Evolutionary conservation across 2,797 vertebrate genomes (phyloP), one percentile per base, ranked within the genome.

Genomic region (Neosilurus hyrtlii): DNA sequence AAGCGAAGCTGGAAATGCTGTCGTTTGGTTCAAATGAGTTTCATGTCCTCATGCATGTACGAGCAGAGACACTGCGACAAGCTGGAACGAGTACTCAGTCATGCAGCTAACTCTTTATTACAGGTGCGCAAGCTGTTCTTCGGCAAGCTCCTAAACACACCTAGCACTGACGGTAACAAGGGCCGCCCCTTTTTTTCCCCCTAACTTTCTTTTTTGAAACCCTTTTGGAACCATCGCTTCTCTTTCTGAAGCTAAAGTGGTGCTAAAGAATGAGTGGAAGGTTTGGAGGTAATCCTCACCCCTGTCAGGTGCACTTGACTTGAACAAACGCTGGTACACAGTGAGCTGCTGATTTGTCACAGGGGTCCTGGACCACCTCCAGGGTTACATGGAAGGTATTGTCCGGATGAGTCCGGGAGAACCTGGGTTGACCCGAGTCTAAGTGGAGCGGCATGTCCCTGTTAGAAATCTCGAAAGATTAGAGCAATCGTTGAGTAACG

Each of bases 261-360:
- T 2, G 24, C 43, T 20, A 3, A n/a, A 71, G 6, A 6, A 56
- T n/a, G 14, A 15, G 14, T 86, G 78, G 22, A 65, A 54, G 37
- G 78, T 61, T 86, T 70, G 85, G 84, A 87, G 88, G 89, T 89
- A 90, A 94, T 92, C 90, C 92, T 89, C 26, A 61, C 56, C 9
- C 37, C 62, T n/a, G 54, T 79, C 62, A 54, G 70, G 52, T 92
- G 90, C 91, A 87, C 91, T 88, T 90, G 92, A 90, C 90, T 86
- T 6, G 37, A 43, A 6, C 37, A 43, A 43, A 43, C 2, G 6
- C 2, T 6, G 5, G 68, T 71, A 24, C 35, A 11, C 15, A 9
- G 35, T 43, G 37, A 43, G 37, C 66, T 43, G 1, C 18, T 9
- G 35, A 68, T 22, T 5, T 22, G 9, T 68, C 10, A 43, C 14